Evolutionary conservation across 2,797 vertebrate species (phyloP).

Genomic region (Dicrostonyx torquatus): DNA sequence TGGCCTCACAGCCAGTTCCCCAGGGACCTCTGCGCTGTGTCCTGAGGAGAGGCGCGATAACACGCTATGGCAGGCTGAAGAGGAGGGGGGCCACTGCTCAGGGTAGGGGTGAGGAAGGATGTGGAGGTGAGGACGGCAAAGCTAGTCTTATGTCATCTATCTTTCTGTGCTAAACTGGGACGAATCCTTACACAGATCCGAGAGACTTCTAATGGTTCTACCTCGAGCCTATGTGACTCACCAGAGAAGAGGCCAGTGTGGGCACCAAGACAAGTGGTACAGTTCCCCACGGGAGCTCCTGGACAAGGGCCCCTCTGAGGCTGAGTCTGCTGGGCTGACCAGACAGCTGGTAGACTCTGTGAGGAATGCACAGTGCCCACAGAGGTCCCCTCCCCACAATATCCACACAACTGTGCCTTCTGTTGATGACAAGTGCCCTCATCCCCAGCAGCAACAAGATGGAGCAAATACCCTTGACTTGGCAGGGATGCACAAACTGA

Average conservation of each 20-base stretch:
- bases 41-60: not conserved
- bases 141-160: not conserved
- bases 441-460: not conserved
- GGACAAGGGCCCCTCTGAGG: conserved; percentile 50
- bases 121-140: too few relatives aligned
- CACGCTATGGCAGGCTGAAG: not conserved
- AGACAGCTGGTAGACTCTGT: not conserved
- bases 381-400: not conserved
- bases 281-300: not conserved
- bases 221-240: not conserved
- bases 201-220: not conserved
- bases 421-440: not conserved
- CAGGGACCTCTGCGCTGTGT: not conserved
- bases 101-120: not conserved
- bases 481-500: not conserved
- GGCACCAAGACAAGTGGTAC: not conserved
- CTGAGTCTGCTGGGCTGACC: conserved; percentile 43
- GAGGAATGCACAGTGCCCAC: not conserved
- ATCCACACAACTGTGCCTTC: not conserved
- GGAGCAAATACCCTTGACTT: not conserved
- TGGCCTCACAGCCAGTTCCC: not conserved
- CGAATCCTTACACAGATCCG: not conserved
- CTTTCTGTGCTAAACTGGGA: not conserved
- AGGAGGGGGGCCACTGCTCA: not conserved
- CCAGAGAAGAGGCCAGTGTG: not conserved